These are phyloP conservation scores for Felis catus DNA, from an alignment of 2,113 vertebrate species.

Conservation along the genomic window DNA sequence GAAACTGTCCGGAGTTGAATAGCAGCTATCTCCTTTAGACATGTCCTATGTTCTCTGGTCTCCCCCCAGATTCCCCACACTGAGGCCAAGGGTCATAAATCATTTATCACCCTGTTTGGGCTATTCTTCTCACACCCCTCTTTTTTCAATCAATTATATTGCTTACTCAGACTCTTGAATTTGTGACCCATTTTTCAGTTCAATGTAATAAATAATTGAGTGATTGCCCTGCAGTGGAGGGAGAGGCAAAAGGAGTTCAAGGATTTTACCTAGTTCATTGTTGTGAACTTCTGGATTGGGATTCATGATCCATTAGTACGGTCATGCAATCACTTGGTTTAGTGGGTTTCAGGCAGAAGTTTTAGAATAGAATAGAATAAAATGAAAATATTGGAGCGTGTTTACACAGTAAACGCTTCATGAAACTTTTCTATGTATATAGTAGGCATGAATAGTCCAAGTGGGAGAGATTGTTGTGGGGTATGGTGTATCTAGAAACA, in stretches of 20 bases:
- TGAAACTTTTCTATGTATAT: background rate
- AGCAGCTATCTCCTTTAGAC: background rate
- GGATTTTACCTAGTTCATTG: background rate
- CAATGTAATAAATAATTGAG: background rate
- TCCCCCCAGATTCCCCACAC: background rate
- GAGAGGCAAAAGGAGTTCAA: background rate
- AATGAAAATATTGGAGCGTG: background rate
- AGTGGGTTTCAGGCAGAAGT: background rate
- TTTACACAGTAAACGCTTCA: background rate
- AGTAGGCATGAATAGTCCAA: background rate
- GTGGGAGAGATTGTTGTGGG: background rate
- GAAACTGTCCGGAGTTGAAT: background rate
- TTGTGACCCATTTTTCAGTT: background rate
- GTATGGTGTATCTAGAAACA: background rate
- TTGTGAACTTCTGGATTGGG: background rate
- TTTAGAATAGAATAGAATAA: background rate
- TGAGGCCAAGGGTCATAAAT: background rate
- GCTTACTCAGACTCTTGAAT: background rate
- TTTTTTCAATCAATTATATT: background rate
- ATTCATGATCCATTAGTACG: background rate
- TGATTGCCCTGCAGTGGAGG: background rate
- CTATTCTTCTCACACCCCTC: background rate
- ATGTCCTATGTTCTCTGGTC: background rate
- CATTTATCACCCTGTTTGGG: background rate
- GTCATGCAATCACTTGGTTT: background rate